Percentiles rank a stretch among this genome's conserved stretches.
These are phyloP conservation scores for Heterohyrax brucei DNA, from an alignment of 2,797 vertebrate genomes.

Conservation along the genomic window DNA sequence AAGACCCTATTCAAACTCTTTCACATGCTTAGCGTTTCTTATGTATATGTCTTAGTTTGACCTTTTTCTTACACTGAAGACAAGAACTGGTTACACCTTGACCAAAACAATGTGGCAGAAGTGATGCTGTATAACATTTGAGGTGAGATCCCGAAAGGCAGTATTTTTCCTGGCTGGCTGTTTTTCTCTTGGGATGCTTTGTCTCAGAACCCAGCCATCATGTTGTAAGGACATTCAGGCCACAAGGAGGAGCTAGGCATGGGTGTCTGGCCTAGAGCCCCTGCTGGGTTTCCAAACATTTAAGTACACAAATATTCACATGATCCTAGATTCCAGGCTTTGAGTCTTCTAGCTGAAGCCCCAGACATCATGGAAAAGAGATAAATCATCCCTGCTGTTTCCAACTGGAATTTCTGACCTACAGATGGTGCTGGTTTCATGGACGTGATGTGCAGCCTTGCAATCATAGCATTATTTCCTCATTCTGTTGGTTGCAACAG, in stretches of 20 bases:
- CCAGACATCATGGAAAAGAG: not conserved
- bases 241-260: not conserved
- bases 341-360: too few relatives aligned
- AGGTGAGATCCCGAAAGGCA: not conserved
- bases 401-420: too few relatives aligned
- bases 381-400: not conserved
- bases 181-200: not conserved
- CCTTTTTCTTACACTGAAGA: too few relatives aligned
- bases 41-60: too few relatives aligned
- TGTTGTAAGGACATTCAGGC: not conserved
- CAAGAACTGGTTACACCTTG: too few relatives aligned
- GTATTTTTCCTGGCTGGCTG: not conserved
- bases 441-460: not conserved
- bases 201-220: not conserved
- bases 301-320: not conserved
- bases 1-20: too few relatives aligned
- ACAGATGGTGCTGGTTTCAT: too few relatives aligned
- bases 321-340: not conserved
- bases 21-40: too few relatives aligned
- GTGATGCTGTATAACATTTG: too few relatives aligned
- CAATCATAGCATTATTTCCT: not conserved
- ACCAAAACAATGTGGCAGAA: not conserved
- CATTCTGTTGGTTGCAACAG: not conserved
- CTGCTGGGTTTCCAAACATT: too few relatives aligned
- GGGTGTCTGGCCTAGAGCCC: not conserved